Evolutionary conservation across 35 echinoderm and acorn worm species (phyloP).

Genomic region (Hemicentrotus pulcherrimus): DNA sequence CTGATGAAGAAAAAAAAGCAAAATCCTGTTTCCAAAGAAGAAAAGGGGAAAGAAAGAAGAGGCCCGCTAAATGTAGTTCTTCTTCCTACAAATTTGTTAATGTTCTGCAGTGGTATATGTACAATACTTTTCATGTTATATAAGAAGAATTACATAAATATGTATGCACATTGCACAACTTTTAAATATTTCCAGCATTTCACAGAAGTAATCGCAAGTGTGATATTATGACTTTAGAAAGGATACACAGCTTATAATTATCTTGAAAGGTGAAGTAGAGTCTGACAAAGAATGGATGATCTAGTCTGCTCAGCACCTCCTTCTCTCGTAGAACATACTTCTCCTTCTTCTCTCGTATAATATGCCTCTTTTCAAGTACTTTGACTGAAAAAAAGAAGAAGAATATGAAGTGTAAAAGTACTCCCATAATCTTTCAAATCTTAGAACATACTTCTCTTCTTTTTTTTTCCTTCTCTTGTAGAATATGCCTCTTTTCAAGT

Average conservation of each 20-base stretch:
- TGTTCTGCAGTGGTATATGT: no score
- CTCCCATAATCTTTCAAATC: background rate
- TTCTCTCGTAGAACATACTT: conserved; percentile 88
- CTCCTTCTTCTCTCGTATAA: conserved; percentile 87
- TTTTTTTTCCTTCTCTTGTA: conserved; percentile 86
- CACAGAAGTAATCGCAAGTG: no score
- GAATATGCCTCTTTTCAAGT: conserved; percentile 89
- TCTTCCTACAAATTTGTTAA: no score
- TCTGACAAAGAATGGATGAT: conserved; percentile 97
- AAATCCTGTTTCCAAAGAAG: no score
- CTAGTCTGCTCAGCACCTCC: conserved; percentile 84
- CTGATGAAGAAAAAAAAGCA: no score
- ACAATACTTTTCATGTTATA: no score
- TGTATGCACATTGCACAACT: no score
- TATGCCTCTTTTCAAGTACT: conserved; percentile 93
- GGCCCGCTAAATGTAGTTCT: no score
- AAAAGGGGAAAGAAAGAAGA: no score
- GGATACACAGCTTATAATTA: conserved; percentile 95
- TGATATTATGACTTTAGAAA: conserved; percentile 46
- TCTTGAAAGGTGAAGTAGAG: conserved; percentile 99
- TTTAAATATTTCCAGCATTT: no score
- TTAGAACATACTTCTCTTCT: conserved; percentile 89
- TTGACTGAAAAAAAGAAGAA: conserved; percentile 80
- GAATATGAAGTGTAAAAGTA: no score
- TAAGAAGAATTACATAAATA: no score